Evolutionary conservation across 2,888 invertebrate genomes (phyloP), one percentile per base, ranked within the genome.

Genomic region (Dicycla oo): DNA sequence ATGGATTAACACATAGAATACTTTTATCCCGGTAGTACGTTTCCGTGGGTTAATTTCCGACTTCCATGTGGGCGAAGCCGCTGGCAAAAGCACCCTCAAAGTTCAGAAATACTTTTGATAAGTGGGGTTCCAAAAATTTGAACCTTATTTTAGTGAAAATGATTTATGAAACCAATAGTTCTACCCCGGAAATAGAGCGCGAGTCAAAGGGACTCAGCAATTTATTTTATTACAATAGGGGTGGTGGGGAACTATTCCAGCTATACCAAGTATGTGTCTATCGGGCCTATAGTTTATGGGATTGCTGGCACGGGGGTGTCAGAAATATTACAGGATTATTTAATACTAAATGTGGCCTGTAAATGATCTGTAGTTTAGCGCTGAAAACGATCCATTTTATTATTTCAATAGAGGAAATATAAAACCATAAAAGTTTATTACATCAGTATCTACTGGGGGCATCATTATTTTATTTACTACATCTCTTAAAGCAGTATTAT

Each of bases 221-320:
- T 68, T 64, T 77, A 64, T 73, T 63, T 64, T 73, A 61, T 56
- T 40, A 64, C 49, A 30, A 60, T 18, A 10, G 49, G 60, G 67
- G 54, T 62, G 54, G 45, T 63, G 53, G 58, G 15, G 43, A 69
- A 49, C 72, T 72, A 53, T 66, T 61, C n/a, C 5, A 43, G 40
- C 76, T 69, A 38, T 54, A 54, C 8, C 20, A 20, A 45, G 26
- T 43, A 38, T 49, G 71, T 76, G 18, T 53, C 49, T n/a, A 23
- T 51, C 18, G 15, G 13, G 0, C 40, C 18, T 40, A 18, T 49
- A 47, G 77, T 67, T 49, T 63, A 77, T 49, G 26, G n/a, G n/a
- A 7, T 20, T 53, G 18, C 15, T 43, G 53, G n/a, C 20, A 1
- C 13, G 13, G 3, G n/a, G 40, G 20, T 23, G 11, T 40, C 3